These are phyloP conservation scores for Ptilonorhynchus violaceus DNA, from an alignment of 2,113 vertebrate species.

Conservation along the genomic window DNA sequence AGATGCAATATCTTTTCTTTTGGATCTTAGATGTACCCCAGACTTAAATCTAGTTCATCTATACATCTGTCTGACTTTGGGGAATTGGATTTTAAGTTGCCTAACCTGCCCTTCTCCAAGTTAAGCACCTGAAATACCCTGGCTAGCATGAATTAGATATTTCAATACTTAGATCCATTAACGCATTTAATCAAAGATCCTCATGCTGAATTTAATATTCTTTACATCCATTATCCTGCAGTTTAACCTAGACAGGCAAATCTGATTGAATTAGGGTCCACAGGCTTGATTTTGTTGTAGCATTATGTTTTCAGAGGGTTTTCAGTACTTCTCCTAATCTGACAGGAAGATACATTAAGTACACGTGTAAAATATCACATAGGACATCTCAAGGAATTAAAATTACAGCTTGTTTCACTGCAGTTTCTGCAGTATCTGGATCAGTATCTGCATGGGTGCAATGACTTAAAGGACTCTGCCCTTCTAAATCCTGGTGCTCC, in stretches of 20 bases:
- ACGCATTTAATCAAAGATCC: not conserved
- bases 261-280: not conserved
- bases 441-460: not conserved
- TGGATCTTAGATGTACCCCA: not conserved
- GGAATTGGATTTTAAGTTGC: not conserved
- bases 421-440: not conserved
- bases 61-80: not conserved
- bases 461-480: not conserved
- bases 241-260: not conserved
- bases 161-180: not conserved
- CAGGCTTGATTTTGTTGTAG: not conserved
- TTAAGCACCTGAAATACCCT: not conserved
- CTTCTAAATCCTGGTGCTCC: not conserved
- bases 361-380: fast-evolving
- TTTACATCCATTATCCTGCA: not conserved
- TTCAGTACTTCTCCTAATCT: not conserved
- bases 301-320: not conserved
- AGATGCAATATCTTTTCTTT: not conserved
- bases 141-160: not conserved
- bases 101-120: not conserved
- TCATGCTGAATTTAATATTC: not conserved
- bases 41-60: not conserved
- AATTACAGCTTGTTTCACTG: not conserved
- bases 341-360: not conserved
- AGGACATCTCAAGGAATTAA: not conserved